These are phyloP conservation scores for Heliconius ethilla DNA, from an alignment of 2,888 invertebrate genomes.

Conservation along the genomic window DNA sequence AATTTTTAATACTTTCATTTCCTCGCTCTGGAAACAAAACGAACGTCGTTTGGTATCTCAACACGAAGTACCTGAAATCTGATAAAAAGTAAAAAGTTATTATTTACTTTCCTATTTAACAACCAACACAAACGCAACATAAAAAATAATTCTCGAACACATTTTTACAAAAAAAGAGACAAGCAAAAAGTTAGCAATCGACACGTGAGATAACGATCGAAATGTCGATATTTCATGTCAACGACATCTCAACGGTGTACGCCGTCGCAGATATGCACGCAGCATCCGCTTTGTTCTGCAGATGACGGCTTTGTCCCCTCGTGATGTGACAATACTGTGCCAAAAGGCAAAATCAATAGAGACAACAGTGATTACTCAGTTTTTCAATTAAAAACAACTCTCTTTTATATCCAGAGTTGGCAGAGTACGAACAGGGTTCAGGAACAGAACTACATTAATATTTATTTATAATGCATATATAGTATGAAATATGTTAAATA, in stretches of 20 bases:
- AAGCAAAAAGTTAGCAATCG: constrained; percentile 1
- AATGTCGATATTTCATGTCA: constrained; percentile 23
- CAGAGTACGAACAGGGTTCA: too few relatives aligned
- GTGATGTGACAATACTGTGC: constrained; percentile 10
- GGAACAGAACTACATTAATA: too few relatives aligned
- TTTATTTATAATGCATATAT: not conserved
- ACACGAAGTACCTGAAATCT: too few relatives aligned
- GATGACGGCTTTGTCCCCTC: constrained; percentile 23
- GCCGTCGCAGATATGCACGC: constrained; percentile 5
- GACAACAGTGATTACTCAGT: not conserved
- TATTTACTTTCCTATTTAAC: too few relatives aligned
- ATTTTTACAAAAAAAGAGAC: not conserved
- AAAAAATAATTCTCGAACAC: not conserved
- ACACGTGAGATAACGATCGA: constrained; percentile 13
- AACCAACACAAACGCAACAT: too few relatives aligned
- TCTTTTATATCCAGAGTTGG: not conserved
- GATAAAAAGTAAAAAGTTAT: too few relatives aligned
- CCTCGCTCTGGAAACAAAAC: too few relatives aligned
- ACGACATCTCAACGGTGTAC: constrained; percentile 15
- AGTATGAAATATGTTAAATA: not conserved
- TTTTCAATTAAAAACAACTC: not conserved
- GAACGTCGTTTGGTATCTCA: too few relatives aligned
- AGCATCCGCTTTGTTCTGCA: constrained; percentile 25
- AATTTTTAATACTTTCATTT: too few relatives aligned
- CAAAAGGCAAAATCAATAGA: constrained; percentile 24